A percentile compares a stretch with the other conserved stretches of the same genome.
phyloP scores from a whole-genome alignment of 2,888 invertebrate genomes.

The Phania funesta region DNA sequence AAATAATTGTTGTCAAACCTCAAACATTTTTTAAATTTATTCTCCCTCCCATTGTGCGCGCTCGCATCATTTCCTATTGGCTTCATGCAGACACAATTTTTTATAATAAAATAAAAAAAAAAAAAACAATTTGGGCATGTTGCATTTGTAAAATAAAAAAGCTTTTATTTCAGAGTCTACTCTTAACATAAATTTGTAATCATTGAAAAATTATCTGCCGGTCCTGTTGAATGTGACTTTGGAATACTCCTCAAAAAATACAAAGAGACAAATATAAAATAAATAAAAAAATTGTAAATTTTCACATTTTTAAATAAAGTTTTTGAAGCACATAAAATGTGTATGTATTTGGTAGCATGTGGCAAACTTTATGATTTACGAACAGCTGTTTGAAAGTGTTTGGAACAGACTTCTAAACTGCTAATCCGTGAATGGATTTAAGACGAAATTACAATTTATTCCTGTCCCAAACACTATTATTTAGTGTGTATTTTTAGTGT shows the following conservation, averaged over 20 bases:
- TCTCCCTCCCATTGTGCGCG: too few relatives aligned
- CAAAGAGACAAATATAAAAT: background rate
- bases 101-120: conserved; percentile 4
- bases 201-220: conserved; percentile 49
- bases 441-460: too few relatives aligned
- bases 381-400: conserved; percentile 27
- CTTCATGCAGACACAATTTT: conserved; percentile 24
- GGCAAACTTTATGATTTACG: conserved; percentile 10
- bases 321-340: conserved; percentile 14
- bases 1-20: too few relatives aligned
- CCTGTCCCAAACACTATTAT: too few relatives aligned
- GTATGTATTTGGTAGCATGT: background rate
- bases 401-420: background rate
- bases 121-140: conserved; percentile 27
- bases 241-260: background rate
- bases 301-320: conserved; percentile 23
- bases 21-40: too few relatives aligned
- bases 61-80: background rate
- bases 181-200: conserved; percentile 34
- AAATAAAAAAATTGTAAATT: background rate
- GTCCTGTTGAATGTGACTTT: conserved; percentile 30
- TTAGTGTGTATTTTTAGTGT: background rate
- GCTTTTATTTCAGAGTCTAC: conserved; percentile 3
- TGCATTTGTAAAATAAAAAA: conserved; percentile 12
- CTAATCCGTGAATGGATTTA: background rate